These are phyloP conservation scores for Clarias magur DNA, from an alignment of 2,113 vertebrate genomes.

Conservation along the genomic window DNA sequence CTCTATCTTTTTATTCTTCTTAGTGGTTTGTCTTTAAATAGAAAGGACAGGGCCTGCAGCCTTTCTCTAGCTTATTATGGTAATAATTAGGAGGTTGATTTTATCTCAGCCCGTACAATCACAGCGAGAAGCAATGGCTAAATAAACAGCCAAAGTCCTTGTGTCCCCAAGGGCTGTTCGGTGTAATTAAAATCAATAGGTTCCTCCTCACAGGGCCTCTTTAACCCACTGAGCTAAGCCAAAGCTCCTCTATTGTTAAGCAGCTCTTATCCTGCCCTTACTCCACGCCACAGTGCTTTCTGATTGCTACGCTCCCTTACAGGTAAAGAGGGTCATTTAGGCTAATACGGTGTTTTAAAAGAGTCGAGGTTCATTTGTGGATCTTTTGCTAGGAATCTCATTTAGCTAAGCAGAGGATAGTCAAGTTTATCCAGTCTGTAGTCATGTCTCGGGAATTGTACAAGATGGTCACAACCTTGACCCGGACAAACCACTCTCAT, in stretches of 20 bases:
- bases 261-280: slow-evolving; percentile 46
- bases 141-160: slow-evolving; percentile 93
- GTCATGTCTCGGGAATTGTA: slow-evolving; percentile 20
- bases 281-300: slow-evolving; percentile 31
- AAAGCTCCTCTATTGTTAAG: slow-evolving; percentile 59
- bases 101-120: slow-evolving; percentile 92
- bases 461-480: slow-evolving; percentile 39
- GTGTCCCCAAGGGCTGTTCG: slow-evolving; percentile 90
- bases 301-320: slow-evolving; percentile 40
- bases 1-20: slow-evolving; percentile 42
- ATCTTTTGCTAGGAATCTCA: slow-evolving; percentile 36
- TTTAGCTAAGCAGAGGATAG: slow-evolving; percentile 34
- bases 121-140: slow-evolving; percentile 78
- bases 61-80: slow-evolving; percentile 85
- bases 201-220: slow-evolving; percentile 85
- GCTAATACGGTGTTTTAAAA: slow-evolving; percentile 44
- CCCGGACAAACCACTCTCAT: not conserved
- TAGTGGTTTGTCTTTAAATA: slow-evolving; percentile 67
- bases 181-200: slow-evolving; percentile 99
- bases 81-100: slow-evolving; percentile 92
- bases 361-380: slow-evolving; percentile 34
- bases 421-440: slow-evolving; percentile 22
- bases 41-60: slow-evolving; percentile 77
- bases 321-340: slow-evolving; percentile 48
- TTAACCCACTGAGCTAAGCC: slow-evolving; percentile 71